These are phyloP conservation scores for Grantiella picta DNA, from an alignment of 2,113 vertebrate species.

Conservation along the genomic window DNA sequence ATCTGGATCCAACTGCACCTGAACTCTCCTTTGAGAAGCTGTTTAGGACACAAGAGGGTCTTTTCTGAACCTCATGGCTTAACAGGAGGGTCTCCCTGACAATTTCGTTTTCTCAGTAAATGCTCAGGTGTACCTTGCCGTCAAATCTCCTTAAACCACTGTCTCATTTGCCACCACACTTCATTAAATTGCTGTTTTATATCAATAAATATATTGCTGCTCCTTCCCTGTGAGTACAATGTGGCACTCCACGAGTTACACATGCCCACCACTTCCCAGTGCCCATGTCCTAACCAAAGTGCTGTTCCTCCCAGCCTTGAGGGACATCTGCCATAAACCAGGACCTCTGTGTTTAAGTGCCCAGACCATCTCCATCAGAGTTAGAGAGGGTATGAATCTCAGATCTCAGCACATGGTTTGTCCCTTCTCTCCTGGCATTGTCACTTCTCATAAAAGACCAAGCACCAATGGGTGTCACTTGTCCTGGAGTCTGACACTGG, in stretches of 20 bases:
- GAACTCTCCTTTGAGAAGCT: neutral
- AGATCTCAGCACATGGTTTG: neutral
- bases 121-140: neutral
- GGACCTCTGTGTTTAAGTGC: neutral
- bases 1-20: neutral
- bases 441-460: neutral
- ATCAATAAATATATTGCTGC: neutral
- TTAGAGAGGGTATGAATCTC: neutral
- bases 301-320: neutral
- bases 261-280: neutral
- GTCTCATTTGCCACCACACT: neutral
- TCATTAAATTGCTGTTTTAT: neutral
- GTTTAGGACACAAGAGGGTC: neutral
- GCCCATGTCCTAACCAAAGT: rapidly evolving
- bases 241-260: neutral
- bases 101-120: neutral
- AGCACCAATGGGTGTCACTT: rapidly evolving
- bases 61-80: neutral
- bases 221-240: neutral
- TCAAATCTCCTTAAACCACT: neutral
- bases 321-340: neutral
- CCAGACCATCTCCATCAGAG: neutral
- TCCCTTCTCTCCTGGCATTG: neutral
- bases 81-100: neutral
- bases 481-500: neutral